Base-by-base conservation (phyloP, 2,797 vertebrate genomes). In the Adelosebastes latens region DNA sequence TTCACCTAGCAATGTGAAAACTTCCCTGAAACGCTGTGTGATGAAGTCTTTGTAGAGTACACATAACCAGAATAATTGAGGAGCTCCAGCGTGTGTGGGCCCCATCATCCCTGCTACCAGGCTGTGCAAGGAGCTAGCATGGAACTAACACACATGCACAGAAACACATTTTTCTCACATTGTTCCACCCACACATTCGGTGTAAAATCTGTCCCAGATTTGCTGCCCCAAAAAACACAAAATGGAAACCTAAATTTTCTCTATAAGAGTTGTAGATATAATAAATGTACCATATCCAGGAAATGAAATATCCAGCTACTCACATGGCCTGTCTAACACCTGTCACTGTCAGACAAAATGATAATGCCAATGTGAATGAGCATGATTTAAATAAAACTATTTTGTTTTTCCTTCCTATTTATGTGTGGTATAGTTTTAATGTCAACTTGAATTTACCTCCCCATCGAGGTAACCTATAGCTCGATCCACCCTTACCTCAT, bases 41-140 rank as follows among this genome's bases (percentile, higher is more conserved):
- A 96, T 95, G 96, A 96, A 93, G 96, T 95, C 93, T 96, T 96
- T 97, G 94, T 96, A 95, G 95, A 94, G 94, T 88, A 94, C 93
- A 92, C 93, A 86, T 92, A 94, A 93, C 91, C 84, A 82, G 93
- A 94, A 95, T 95, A 95, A 97, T 95, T 96, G 96, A 96, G 94
- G 93, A 92, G 90, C 91, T 95, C 89, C 89, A 92, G 90, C 65
- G 75, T 82, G 78, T 88, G 88, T 80, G 87, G 92, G 90, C 91
- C 90, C 90, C 91, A 89, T 91, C 90, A 90, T 83, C 75, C 80
- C 90, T 20, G 79, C 90, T 87, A 89, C 80, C 67, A 20, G 79
- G 84, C 87, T 81, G 86, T 79, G 87, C 60, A 4, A 59, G 49
- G 42, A 89, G 77, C 72, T 77, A 73, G 77, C 87, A 90, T 86